Base-by-base conservation (phyloP, 2,797 vertebrate genomes). In the Myripristis jacobus region DNA sequence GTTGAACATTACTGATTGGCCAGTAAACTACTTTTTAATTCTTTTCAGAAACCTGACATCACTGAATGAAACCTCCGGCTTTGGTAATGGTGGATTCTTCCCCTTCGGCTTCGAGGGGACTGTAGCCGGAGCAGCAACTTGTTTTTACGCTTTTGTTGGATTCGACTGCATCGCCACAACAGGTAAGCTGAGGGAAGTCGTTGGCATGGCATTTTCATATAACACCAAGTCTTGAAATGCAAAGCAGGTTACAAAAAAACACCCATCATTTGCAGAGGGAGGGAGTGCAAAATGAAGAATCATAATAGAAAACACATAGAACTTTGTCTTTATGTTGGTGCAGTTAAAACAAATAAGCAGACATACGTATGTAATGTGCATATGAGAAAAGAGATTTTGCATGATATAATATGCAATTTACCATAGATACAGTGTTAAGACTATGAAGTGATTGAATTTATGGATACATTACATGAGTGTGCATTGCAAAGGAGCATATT, bases 71-170 rank as follows among this genome's bases (percentile, higher is more conserved):
- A 92, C 87, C 6, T 27, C 21, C 24, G 69, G 1, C 64, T 80
- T 47, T 57, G 88, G 90, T 59, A 72, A 21, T 3, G 91, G 90
- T 9, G 96, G 95, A 51, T 96, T 96, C 90, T 94, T 96, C 83
- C 96, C 95, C 0, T 97, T 94, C 52, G 95, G 95, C 27, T 93
- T 96, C 59, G 90, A 90, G 34, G 96, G 96, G 52, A 97, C 94
- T 1, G 68, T 97, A 74, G 87, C 95, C n/a, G 96, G 96, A 84
- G 96, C 96, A 44, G 95, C 96, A 1, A 89, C 94, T 7, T 97
- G 96, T 86, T 97, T 97, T 84, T 97, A 96, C 76, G 96, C 95
- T 4, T 97, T 97, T 84, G 94, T 96, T 59, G 96, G 96, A 22
- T 97, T 97, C 87, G 96, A 96, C 87, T 96, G 96, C 89, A 96